Conservation (phyloP, 2,113 vertebrate species). For the Pantherophis guttatus region DNA sequence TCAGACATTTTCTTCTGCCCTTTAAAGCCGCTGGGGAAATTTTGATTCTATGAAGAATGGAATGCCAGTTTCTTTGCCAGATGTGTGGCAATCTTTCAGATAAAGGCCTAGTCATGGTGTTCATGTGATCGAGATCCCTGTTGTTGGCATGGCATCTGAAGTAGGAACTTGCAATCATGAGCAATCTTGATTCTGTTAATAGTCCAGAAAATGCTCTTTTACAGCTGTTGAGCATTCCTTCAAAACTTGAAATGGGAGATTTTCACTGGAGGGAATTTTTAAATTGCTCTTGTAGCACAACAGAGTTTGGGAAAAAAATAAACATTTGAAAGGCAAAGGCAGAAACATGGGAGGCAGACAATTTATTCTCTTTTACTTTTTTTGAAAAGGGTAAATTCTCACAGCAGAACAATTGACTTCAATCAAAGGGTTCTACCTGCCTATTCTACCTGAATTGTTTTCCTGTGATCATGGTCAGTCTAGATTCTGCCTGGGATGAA, state of each 20-base stretch:
- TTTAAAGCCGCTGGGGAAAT: neutral
- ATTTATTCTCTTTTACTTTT: neutral
- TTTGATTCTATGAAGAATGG: neutral
- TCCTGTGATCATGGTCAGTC: neutral
- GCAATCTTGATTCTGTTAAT: neutral
- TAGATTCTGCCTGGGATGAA: neutral
- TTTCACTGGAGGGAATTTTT: neutral
- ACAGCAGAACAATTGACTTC: neutral
- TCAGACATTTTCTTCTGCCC: neutral
- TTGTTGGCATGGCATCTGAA: neutral
- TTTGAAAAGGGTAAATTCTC: neutral
- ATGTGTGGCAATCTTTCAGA: neutral
- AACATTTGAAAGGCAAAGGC: neutral
- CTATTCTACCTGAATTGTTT: neutral
- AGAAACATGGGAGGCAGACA: neutral
- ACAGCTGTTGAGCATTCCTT: neutral
- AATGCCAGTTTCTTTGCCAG: neutral
- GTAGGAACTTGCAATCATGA: neutral
- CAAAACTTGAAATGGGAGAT: neutral
- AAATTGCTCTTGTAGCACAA: neutral
- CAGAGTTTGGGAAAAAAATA: fast-evolving
- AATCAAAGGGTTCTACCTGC: neutral
- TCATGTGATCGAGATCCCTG: neutral
- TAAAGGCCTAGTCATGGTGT: neutral
- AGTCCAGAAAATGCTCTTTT: neutral